Percentiles rank a stretch among this genome's conserved stretches.
These are phyloP conservation scores for Anguilla japonica DNA, from an alignment of 2,113 vertebrate species.

Conservation along the genomic window DNA sequence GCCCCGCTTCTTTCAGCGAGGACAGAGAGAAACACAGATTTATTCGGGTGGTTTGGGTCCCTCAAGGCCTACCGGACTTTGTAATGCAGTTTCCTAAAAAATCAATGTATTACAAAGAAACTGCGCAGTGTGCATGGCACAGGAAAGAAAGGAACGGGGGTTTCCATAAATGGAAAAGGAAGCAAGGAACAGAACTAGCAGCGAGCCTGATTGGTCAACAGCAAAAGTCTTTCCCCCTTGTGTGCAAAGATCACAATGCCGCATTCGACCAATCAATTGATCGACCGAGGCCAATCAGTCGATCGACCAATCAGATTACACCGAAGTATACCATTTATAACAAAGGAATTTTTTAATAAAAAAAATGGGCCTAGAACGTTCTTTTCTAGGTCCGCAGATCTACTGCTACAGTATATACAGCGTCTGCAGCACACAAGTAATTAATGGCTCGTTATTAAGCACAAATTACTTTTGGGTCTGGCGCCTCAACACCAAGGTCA, in stretches of 20 bases:
- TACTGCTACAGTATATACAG: neutral
- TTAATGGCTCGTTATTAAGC: slow-evolving; percentile 12
- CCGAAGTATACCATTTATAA: neutral
- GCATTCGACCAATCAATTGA: no score
- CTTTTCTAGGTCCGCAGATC: neutral
- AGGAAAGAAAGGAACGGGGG: neutral
- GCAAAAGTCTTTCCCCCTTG: neutral
- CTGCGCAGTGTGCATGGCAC: neutral
- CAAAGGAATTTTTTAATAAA: neutral
- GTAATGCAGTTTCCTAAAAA: neutral
- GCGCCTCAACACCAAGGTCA: neutral
- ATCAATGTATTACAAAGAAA: neutral
- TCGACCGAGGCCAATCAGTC: no score
- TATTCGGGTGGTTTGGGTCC: no score
- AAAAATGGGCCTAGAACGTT: neutral
- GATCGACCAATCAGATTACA: no score
- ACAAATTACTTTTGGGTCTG: neutral
- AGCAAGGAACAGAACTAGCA: no score
- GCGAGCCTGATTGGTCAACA: neutral
- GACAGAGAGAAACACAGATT: no score
- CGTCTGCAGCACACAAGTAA: neutral
- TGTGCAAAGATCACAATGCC: neutral
- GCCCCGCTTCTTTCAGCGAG: no score
- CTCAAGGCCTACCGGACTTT: no score
- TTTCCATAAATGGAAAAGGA: neutral